A percentile compares a stretch with the other conserved stretches of the same genome.
These are phyloP conservation scores for Cirrhinus molitorella DNA, from an alignment of 2,797 vertebrate species.

Conservation along the genomic window DNA sequence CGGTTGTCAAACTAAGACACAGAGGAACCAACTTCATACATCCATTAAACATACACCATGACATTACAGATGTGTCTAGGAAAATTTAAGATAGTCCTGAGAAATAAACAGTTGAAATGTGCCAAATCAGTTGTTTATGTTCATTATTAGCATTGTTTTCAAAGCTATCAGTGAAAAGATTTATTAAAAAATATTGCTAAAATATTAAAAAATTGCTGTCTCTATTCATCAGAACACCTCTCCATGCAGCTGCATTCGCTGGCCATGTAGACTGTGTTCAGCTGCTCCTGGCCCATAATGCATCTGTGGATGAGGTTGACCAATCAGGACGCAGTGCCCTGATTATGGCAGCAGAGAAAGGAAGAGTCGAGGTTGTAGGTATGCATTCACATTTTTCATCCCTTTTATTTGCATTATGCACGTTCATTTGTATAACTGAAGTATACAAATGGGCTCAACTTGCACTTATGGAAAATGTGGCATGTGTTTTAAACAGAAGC, in stretches of 20 bases:
- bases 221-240: constrained; percentile 83
- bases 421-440: constrained; percentile 3
- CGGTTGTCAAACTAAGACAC: background rate
- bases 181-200: background rate
- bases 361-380: constrained; percentile 86
- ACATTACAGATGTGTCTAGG: background rate
- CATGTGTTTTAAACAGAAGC: constrained; percentile 79
- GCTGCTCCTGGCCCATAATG: constrained; percentile 89
- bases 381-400: constrained; percentile 14
- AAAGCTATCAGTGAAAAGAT: background rate
- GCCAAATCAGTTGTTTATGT: background rate
- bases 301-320: constrained; percentile 83
- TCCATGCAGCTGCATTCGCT: constrained; percentile 91
- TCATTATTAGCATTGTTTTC: background rate
- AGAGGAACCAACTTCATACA: background rate
- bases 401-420: background rate
- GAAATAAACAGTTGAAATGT: background rate
- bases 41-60: background rate
- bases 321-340: constrained; percentile 84
- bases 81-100: background rate
- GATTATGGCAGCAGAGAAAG: constrained; percentile 90
- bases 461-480: constrained; percentile 8
- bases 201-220: too few relatives aligned
- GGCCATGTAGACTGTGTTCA: constrained; percentile 91
- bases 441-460: background rate